phyloP scores from a whole-genome alignment of 2,888 invertebrate species.

The Zygaena filipendulae region DNA sequence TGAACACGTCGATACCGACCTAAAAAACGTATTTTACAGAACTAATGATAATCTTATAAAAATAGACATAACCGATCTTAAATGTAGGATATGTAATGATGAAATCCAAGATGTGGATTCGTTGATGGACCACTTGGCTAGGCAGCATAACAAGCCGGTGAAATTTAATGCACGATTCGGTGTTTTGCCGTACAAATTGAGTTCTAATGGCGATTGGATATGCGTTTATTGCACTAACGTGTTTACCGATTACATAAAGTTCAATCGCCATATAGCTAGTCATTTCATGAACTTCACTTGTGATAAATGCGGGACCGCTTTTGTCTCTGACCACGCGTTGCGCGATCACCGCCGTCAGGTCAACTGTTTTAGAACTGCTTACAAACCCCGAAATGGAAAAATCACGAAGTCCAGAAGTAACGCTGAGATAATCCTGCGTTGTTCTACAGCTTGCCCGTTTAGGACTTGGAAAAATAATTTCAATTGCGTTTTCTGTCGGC shows the following conservation, averaged over 20 bases:
- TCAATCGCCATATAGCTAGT: slow-evolving; percentile 46
- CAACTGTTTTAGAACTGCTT: slow-evolving; percentile 47
- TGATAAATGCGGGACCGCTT: slow-evolving; percentile 53
- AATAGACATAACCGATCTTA: slow-evolving; percentile 50
- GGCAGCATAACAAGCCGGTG: slow-evolving; percentile 42
- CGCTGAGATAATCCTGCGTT: slow-evolving; percentile 53
- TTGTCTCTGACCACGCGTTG: slow-evolving; percentile 48
- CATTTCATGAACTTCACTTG: slow-evolving; percentile 55
- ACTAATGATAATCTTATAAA: slow-evolving; percentile 52
- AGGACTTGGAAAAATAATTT: slow-evolving; percentile 57
- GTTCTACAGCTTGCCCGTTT: slow-evolving; percentile 52
- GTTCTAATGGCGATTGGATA: slow-evolving; percentile 30
- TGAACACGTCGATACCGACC: slow-evolving; percentile 41
- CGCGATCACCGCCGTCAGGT: slow-evolving; percentile 51
- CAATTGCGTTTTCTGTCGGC: slow-evolving; percentile 53
- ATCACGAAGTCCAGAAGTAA: slow-evolving; percentile 44
- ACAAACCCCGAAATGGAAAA: slow-evolving; percentile 49
- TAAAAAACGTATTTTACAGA: slow-evolving; percentile 52
- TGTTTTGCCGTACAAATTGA: slow-evolving; percentile 50
- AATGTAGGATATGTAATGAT: slow-evolving; percentile 45
- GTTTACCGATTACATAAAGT: slow-evolving; percentile 37
- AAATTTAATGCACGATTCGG: slow-evolving; percentile 50
- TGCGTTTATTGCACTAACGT: slow-evolving; percentile 48
- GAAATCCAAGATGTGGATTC: slow-evolving; percentile 39
- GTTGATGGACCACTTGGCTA: slow-evolving; percentile 45